Evolutionary conservation across 2,113 vertebrate genomes (phyloP).

Genomic region (Cepphus grylle): DNA sequence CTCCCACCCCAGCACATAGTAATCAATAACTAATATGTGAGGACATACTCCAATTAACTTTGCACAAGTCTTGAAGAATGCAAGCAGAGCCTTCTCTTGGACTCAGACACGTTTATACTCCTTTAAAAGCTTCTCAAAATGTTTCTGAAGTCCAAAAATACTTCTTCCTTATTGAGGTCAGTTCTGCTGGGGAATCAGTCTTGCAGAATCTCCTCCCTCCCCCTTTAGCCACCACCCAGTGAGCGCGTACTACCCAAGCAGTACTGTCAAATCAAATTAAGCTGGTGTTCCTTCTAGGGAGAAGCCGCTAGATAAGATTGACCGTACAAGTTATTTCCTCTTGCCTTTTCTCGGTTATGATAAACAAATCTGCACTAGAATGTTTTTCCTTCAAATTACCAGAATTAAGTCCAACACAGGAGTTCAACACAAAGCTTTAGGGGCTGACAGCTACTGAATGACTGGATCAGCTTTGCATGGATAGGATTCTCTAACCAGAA

Average conservation of each 20-base stretch:
- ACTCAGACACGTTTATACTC: not conserved
- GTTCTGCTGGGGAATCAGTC: not conserved
- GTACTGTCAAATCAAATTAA: not conserved
- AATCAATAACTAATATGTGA: not conserved
- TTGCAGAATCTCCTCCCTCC: not conserved
- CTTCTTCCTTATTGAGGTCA: not conserved
- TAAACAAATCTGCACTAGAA: not conserved
- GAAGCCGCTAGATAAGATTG: not conserved
- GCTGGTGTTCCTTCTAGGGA: not conserved
- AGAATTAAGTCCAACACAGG: not conserved
- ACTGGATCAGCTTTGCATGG: not conserved
- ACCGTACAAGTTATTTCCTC: not conserved
- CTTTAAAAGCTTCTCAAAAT: not conserved
- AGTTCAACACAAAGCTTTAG: not conserved
- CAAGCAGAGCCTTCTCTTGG: not conserved
- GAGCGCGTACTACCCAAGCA: not conserved
- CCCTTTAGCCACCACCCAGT: not conserved
- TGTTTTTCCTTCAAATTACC: not conserved
- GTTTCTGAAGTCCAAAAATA: not conserved
- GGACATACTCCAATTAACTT: not conserved
- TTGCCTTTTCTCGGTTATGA: not conserved
- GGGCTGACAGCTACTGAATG: not conserved
- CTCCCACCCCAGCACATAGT: not conserved
- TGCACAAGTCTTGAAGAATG: not conserved
- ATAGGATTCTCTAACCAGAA: not conserved